A percentile compares a stretch with the other conserved stretches of the same genome.
These are phyloP conservation scores for Drosophila anomalata DNA, from an alignment of 2,888 invertebrate species.

Conservation along the genomic window DNA sequence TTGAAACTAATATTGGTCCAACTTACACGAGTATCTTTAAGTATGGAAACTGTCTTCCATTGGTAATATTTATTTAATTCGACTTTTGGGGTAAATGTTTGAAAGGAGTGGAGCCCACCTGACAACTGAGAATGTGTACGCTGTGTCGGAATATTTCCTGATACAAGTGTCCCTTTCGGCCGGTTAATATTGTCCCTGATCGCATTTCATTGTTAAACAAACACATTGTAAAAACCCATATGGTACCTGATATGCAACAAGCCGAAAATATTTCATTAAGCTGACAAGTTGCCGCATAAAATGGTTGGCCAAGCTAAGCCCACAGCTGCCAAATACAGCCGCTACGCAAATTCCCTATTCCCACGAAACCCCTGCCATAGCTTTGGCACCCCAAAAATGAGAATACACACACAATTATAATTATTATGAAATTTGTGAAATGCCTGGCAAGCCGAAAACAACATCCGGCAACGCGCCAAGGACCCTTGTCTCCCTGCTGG, in stretches of 20 bases:
- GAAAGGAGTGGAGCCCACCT: not conserved
- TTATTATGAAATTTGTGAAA: slow-evolving; percentile 69
- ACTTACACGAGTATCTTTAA: too few relatives aligned
- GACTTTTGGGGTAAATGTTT: not conserved
- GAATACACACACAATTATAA: slow-evolving; percentile 71
- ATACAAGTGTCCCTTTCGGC: too few relatives aligned
- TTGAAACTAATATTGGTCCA: not conserved
- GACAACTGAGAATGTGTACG: too few relatives aligned
- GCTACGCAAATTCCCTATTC: not conserved
- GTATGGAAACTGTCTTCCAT: too few relatives aligned
- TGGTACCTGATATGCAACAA: slow-evolving; percentile 45
- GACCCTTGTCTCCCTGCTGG: not conserved
- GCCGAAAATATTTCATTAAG: slow-evolving; percentile 62
- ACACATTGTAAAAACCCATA: not conserved
- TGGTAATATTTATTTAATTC: not conserved
- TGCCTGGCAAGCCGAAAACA: slow-evolving; percentile 10
- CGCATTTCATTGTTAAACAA: not conserved
- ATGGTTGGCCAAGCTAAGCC: slow-evolving; percentile 47
- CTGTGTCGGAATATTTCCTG: too few relatives aligned
- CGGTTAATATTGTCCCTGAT: not conserved
- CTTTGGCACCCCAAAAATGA: slow-evolving; percentile 48
- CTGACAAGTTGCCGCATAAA: slow-evolving; percentile 11
- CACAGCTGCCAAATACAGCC: slow-evolving; percentile 52
- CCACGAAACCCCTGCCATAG: slow-evolving; percentile 11
- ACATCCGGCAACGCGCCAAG: slow-evolving; percentile 2